Conservation (phyloP, 2,113 vertebrate genomes). For the Cavia aperea region DNA sequence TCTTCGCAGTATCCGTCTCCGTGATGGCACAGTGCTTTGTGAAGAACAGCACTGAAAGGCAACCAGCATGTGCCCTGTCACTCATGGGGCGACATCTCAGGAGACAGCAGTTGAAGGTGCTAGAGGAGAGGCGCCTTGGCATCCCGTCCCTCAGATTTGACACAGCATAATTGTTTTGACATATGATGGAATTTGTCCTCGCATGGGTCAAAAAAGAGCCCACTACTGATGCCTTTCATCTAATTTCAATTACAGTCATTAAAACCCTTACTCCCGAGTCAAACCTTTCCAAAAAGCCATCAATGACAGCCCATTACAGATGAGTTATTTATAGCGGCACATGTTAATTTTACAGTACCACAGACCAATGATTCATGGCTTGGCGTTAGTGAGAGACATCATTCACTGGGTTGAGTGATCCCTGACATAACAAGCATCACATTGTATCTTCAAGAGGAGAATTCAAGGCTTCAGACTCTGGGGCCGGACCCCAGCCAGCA, state of each 20-base stretch:
- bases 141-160: slow-evolving; percentile 50
- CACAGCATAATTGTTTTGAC: slow-evolving; percentile 56
- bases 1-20: background rate
- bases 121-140: background rate
- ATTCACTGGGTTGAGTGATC: slow-evolving; percentile 62
- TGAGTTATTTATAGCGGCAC: slow-evolving; percentile 76
- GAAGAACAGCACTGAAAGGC: background rate
- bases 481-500: background rate
- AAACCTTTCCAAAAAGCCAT: slow-evolving; percentile 72
- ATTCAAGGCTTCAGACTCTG: slow-evolving; percentile 43
- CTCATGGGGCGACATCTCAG: slow-evolving; percentile 29
- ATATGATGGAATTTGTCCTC: slow-evolving; percentile 71
- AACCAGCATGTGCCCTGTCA: background rate
- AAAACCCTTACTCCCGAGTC: slow-evolving; percentile 73
- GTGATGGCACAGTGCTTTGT: background rate
- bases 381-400: slow-evolving; percentile 72
- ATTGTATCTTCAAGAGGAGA: slow-evolving; percentile 2
- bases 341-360: slow-evolving; percentile 76
- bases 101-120: slow-evolving; percentile 39
- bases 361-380: slow-evolving; percentile 75
- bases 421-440: slow-evolving; percentile 61
- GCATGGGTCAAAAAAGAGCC: slow-evolving; percentile 70
- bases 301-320: slow-evolving; percentile 75
- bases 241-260: slow-evolving; percentile 78
- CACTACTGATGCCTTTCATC: slow-evolving; percentile 74